Conservation (phyloP, 2,888 invertebrate species). For the Plutella xylostella region DNA sequence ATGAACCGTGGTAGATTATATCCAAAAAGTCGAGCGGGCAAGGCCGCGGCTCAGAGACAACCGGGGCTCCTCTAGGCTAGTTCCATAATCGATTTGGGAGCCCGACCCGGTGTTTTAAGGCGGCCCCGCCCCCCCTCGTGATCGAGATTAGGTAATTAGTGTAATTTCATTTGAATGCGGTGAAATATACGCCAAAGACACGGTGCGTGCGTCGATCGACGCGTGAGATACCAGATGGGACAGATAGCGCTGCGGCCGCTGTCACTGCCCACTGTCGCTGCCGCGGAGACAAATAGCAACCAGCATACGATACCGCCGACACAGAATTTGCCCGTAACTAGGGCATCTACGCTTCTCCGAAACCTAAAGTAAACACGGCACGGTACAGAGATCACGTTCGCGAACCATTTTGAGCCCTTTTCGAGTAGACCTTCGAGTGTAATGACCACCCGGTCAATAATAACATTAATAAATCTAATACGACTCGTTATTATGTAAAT, state of each 20-base stretch:
- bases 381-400: conserved; percentile 2
- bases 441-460: background rate
- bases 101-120: conserved; percentile 46
- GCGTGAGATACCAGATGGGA: background rate
- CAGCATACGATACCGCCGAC: too few relatives aligned
- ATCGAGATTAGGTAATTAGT: conserved; percentile 60
- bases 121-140: conserved; percentile 47
- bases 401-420: conserved; percentile 6
- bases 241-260: background rate
- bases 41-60: conserved; percentile 57
- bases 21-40: conserved; percentile 47
- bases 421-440: conserved; percentile 1
- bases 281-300: conserved; percentile 3
- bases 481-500: conserved; percentile 2
- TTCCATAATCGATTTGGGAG: conserved; percentile 60
- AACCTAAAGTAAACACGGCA: background rate
- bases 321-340: background rate
- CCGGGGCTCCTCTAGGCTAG: conserved; percentile 49
- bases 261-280: background rate
- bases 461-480: conserved; percentile 1
- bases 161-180: conserved; percentile 53
- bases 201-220: conserved; percentile 26
- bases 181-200: conserved; percentile 36
- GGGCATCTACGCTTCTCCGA: background rate
- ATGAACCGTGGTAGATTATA: conserved; percentile 54